Evolutionary conservation across 2,797 vertebrate species (phyloP).

Genomic region (Chloroceryle amazona): DNA sequence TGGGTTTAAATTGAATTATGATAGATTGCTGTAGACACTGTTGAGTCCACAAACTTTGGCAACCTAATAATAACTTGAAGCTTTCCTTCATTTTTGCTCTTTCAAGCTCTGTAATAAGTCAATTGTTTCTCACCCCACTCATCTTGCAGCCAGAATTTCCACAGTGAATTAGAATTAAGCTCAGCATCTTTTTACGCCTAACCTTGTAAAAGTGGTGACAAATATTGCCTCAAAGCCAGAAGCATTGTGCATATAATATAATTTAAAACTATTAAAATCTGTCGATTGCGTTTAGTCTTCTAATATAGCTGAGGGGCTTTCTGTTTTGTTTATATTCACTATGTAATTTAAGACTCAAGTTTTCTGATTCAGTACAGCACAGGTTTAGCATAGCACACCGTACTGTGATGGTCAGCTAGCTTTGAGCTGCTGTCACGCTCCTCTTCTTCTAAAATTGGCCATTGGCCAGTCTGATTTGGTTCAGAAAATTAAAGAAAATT

Average conservation of each 20-base stretch:
- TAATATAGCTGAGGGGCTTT: neutral
- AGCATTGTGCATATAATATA: neutral
- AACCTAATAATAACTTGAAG: conserved; percentile 17
- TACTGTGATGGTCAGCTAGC: neutral
- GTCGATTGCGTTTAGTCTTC: neutral
- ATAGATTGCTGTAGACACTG: neutral
- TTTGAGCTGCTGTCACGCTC: neutral
- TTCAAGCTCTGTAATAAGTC: conserved; percentile 7
- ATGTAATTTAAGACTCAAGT: neutral
- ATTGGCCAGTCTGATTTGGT: neutral
- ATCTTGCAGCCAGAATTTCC: neutral
- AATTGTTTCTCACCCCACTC: neutral
- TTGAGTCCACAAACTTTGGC: neutral
- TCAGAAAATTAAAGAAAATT: conserved; percentile 11
- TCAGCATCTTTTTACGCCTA: neutral
- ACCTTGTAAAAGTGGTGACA: neutral
- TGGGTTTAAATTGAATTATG: conserved; percentile 30
- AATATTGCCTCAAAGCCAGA: neutral
- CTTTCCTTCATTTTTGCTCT: neutral
- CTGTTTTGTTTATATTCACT: neutral
- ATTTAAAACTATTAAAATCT: neutral
- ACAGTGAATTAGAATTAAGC: neutral
- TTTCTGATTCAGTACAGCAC: neutral
- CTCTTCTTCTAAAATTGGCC: neutral
- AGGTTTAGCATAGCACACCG: neutral